A percentile compares a stretch with the other conserved stretches of the same genome.
phyloP scores from a whole-genome alignment of 2,888 invertebrate species.

The Lycaena phlaeas region DNA sequence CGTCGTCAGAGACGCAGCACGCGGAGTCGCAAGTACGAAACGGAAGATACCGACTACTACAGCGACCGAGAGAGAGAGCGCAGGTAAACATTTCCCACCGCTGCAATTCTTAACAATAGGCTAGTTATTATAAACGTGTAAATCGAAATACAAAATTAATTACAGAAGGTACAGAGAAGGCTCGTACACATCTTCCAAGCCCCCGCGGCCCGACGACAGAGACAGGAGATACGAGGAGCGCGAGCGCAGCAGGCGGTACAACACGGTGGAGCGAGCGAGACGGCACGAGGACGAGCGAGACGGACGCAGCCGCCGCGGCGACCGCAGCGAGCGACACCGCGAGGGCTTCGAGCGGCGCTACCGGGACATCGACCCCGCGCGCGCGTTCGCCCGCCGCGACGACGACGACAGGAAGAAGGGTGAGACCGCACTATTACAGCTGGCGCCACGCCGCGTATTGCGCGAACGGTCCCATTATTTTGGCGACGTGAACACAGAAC shows the following conservation, averaged over 20 bases:
- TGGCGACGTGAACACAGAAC: too few species aligned
- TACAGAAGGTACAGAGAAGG: conserved; percentile 65
- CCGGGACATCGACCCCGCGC: conserved; percentile 55
- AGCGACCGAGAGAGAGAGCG: conserved; percentile 76
- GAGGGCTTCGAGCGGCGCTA: conserved; percentile 38
- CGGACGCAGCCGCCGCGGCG: conserved; percentile 30
- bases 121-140: too few species aligned
- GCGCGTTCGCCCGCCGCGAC: conserved; percentile 43
- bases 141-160: too few species aligned
- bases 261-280: conserved; percentile 9
- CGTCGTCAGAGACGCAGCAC: conserved; percentile 45
- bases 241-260: conserved; percentile 8
- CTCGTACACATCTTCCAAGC: conserved; percentile 54
- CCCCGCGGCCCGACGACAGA: conserved; percentile 52
- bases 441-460: too few species aligned
- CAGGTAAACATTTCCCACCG: too few species aligned
- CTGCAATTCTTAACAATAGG: too few species aligned
- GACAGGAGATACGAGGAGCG: conserved; percentile 44
- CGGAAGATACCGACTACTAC: conserved; percentile 79
- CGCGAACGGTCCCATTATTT: too few species aligned
- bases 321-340: conserved; percentile 34
- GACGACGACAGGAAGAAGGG: conserved; percentile 46
- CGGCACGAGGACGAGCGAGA: conserved; percentile 37
- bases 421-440: too few species aligned
- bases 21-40: conserved; percentile 71